Conservation (phyloP, 2,113 vertebrate species). For the Puffinus mauretanicus region DNA sequence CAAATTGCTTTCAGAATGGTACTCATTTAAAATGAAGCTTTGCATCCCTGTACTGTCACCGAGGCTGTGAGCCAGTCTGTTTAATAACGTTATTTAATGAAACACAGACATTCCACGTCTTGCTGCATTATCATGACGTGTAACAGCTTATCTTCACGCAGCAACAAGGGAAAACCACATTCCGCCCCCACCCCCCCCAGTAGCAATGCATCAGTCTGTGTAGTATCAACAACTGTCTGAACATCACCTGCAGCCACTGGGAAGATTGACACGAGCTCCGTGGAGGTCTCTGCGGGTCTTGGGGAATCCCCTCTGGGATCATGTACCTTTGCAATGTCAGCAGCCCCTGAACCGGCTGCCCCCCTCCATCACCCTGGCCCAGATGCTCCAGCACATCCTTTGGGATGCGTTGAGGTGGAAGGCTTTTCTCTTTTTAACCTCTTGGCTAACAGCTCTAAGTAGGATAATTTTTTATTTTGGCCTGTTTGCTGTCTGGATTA, state of each 20-base stretch:
- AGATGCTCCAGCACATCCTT: not conserved
- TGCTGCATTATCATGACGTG: not conserved
- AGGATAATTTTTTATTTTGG: not conserved
- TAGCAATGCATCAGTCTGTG: not conserved
- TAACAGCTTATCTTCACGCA: not conserved
- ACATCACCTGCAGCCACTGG: not conserved
- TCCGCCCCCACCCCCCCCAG: not conserved
- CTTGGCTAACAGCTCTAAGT: not conserved
- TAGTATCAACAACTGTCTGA: not conserved
- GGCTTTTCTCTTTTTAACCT: not conserved
- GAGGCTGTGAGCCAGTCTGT: not conserved
- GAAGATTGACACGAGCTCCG: accelerated
- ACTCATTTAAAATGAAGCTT: not conserved
- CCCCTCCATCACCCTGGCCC: not conserved
- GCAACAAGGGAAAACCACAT: not conserved
- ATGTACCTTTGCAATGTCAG: not conserved
- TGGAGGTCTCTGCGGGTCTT: not conserved
- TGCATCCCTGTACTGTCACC: not conserved
- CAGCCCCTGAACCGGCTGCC: not conserved
- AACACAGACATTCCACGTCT: accelerated
- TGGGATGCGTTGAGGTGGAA: not conserved
- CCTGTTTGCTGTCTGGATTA: not conserved
- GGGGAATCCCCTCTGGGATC: not conserved
- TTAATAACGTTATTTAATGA: not conserved
- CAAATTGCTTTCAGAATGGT: not conserved